Base-by-base conservation (phyloP, 2,797 vertebrate genomes). In the Semotilus atromaculatus region DNA sequence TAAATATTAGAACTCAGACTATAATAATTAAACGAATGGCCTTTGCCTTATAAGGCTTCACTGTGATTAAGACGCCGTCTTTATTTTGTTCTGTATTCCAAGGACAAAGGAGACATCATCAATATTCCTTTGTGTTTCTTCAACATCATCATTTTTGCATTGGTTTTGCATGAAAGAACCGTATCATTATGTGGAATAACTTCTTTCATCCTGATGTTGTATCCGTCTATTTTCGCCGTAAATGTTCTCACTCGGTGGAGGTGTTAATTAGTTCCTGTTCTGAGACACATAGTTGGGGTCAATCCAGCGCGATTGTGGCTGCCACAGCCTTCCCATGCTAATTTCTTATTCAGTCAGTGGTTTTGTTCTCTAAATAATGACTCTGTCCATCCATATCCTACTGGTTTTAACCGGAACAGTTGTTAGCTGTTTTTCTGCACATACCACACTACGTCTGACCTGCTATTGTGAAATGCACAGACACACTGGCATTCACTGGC, bases 361-460 rank as follows among this genome's bases (percentile, higher is more conserved):
- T 89, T 78, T 86, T 29, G 88, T 88, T 88, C 73, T 75, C 43
- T 64, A 68, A 88, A 45, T 34, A 43, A 64, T 89, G 81, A 87
- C 64, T 76, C 87, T 86, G 72, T 80, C 48, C 66, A 43, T 70
- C 55, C 70, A 51, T 55, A 4, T 45, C 48, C 71, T 75, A 26
- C 21, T 23, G 48, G 23, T 76, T 76, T 60, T 40, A 60, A 77
- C 53, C 26, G 14, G 7, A 77, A 76, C 51, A 26, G 55, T 40
- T 26, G 38, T 64, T 64, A 29, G 60, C 60, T 64, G 26, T 1
- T 14, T 74, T 51, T 75, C 31, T 14, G 73, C 6, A 34, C 48
- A 74, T 10, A 3, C 2, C 72, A 34, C 72, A 75, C 31, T 8
- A 16, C 40, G 11, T 34, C 55, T 75, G 31, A 75, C 7, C 45